Conservation (phyloP, 2,797 vertebrate species). For the Diplodus puntazzo region DNA sequence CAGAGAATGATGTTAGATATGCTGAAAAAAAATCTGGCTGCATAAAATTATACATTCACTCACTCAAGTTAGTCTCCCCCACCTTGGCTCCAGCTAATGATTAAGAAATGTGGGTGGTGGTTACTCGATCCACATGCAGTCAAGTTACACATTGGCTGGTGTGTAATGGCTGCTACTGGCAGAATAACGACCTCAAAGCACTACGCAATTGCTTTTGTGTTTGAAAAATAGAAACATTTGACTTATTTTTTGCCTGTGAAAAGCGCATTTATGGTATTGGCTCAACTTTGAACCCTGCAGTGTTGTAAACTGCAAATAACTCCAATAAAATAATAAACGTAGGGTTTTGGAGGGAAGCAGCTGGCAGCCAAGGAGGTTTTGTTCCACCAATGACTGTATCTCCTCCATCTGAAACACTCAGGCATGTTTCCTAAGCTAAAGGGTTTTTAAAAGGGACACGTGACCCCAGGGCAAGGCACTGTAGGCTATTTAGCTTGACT, state of each 20-base stretch:
- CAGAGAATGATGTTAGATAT: neutral
- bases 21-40: neutral
- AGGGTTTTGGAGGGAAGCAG: conserved; percentile 66
- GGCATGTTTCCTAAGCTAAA: conserved; percentile 58
- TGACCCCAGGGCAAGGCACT: conserved; percentile 66
- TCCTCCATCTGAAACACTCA: conserved; percentile 57
- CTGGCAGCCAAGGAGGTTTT: conserved; percentile 46
- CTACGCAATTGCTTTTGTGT: neutral
- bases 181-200: conserved; percentile 28
- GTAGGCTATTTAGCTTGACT: conserved; percentile 69
- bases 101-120: conserved; percentile 73
- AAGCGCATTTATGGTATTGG: conserved; percentile 20
- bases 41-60: conserved; percentile 81
- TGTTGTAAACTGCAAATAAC: conserved; percentile 54
- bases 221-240: neutral
- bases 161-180: conserved; percentile 8
- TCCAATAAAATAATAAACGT: conserved; percentile 72
- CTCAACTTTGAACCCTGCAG: conserved; percentile 47
- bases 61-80: conserved; percentile 53
- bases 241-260: conserved; percentile 9
- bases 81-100: conserved; percentile 79
- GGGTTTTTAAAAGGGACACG: conserved; percentile 51
- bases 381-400: conserved; percentile 54
- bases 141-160: conserved; percentile 68
- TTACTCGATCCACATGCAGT: conserved; percentile 49